phyloP scores from a whole-genome alignment of 2,113 vertebrate species.

The Vombatus ursinus region DNA sequence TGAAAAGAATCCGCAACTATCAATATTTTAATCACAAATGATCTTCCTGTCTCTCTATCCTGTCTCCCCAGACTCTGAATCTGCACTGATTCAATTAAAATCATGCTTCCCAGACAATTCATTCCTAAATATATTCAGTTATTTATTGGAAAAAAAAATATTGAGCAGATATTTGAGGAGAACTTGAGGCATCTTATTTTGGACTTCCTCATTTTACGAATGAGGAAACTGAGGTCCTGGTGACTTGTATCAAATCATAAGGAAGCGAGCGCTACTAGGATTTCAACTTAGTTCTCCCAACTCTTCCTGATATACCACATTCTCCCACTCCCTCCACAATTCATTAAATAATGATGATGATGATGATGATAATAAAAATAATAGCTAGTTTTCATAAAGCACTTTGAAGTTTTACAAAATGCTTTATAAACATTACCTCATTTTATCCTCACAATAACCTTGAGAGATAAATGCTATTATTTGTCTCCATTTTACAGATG shows the following conservation, averaged over 20 bases:
- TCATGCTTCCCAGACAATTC: not conserved
- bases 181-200: not conserved
- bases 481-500: not conserved
- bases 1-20: not conserved
- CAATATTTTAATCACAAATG: not conserved
- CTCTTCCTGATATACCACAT: not conserved
- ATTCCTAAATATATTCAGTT: not conserved
- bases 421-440: not conserved
- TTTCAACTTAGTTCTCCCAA: not conserved
- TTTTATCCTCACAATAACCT: not conserved
- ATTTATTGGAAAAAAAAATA: not conserved
- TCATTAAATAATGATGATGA: not conserved
- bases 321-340: not conserved
- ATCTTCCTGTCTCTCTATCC: not conserved
- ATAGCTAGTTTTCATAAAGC: not conserved
- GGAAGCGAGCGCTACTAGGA: not conserved
- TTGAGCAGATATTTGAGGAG: not conserved
- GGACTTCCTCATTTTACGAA: not conserved
- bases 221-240: not conserved
- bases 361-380: not conserved
- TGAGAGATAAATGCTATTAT: not conserved
- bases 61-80: not conserved
- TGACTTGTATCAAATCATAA: not conserved
- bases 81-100: not conserved
- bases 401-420: not conserved